Base-by-base conservation (phyloP, 1,140 invertebrate genomes). In the Antheraea mylitta region DNA sequence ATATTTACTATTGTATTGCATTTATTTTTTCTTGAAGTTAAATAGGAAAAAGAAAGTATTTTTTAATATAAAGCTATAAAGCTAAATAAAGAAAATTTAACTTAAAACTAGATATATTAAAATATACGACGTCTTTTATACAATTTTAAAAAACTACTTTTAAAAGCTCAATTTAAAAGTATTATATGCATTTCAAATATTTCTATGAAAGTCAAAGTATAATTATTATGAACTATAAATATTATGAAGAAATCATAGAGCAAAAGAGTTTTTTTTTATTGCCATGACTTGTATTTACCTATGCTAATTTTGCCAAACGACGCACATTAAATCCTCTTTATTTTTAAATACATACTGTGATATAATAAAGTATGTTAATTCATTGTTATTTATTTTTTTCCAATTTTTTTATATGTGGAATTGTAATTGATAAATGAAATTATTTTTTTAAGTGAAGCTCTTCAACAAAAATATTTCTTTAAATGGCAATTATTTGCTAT, bases 281-380 rank as follows among this genome's bases (percentile, higher is more conserved):
- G 11, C 38, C 38, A 42, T 42, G 38, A 42, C 38, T 42, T 42
- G 11, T 42, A 42, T 9, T 3, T 11, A 42, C 11, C 7, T 42
- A 8, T 7, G 5, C 37, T 6, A 42, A 42, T 42, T 53, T 53
- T 53, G 2, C 9, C 45, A 13, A n/a, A 13, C 6, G 16, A 53
- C 45, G 13, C 45, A n/a, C 16, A 6, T 53, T 42, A 42, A 42
- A 42, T 42, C 11, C 8, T 11, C 38, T 7, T 9, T 42, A 42
- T 9, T 42, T 53, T 53, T 53, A 53, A 13, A 53, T 13, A 53
- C 45, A 53, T 53, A 53, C 18, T 60, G 61, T 63, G 61, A 63
- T 63, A 63, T 63, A 16, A 63, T 63, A 16, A 63, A 63, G 30
- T 63, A 37, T 42, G 22, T 45, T 45, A 11, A 18, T 42, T 9